Percentiles rank a stretch among this genome's conserved stretches.
Evolutionary conservation across 2,797 vertebrate genomes (phyloP).

Genomic region (Phrynocephalus vlangalii): DNA sequence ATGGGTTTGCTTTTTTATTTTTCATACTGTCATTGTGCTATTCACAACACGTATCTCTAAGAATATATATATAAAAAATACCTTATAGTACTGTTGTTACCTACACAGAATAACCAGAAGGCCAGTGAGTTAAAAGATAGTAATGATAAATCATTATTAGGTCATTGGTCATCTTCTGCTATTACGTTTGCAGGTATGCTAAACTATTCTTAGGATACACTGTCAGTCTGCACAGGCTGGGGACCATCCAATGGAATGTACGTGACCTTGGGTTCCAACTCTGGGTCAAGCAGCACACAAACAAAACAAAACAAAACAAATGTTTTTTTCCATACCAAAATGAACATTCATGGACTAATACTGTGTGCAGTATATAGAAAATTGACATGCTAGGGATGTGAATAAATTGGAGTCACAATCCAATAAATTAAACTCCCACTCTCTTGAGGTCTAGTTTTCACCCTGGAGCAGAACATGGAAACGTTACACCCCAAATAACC

Average conservation of each 20-base stretch:
- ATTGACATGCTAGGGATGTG: background rate
- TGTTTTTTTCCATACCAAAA: slow-evolving; percentile 29
- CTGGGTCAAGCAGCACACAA: too few relatives aligned
- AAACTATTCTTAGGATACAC: background rate
- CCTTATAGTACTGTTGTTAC: background rate
- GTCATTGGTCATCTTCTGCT: background rate
- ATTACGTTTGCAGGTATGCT: too few relatives aligned
- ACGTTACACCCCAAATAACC: too few relatives aligned
- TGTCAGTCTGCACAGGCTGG: background rate
- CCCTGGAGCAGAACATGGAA: background rate
- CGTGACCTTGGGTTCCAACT: too few relatives aligned
- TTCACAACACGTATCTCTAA: too few relatives aligned
- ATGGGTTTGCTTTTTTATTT: too few relatives aligned
- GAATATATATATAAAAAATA: too few relatives aligned
- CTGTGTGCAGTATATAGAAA: background rate
- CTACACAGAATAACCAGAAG: background rate
- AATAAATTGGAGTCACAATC: background rate
- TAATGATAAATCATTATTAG: background rate
- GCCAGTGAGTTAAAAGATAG: background rate
- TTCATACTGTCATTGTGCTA: too few relatives aligned
- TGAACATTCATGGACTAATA: background rate
- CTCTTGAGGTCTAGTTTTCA: background rate
- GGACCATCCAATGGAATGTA: too few relatives aligned
- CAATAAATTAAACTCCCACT: too few relatives aligned
- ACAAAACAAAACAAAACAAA: too few relatives aligned